A percentile compares a stretch with the other conserved stretches of the same genome.
Evolutionary conservation across 2,797 vertebrate species (phyloP).

Genomic region (Telmatherina bonti): DNA sequence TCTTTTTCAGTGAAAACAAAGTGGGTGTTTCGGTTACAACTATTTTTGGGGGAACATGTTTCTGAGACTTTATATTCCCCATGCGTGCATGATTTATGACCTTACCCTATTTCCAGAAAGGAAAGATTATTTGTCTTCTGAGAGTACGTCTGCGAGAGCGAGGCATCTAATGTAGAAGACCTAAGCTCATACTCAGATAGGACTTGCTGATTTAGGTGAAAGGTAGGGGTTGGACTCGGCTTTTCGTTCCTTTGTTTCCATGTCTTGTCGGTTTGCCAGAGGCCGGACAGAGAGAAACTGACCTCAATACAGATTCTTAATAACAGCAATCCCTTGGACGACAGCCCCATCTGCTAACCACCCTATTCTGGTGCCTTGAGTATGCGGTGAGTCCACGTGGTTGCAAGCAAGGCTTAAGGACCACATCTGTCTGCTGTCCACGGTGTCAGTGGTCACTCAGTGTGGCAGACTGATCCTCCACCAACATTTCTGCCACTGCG

Average conservation of each 20-base stretch:
- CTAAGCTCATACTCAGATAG: slow-evolving; percentile 26
- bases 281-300: slow-evolving; percentile 67
- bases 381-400: slow-evolving; percentile 48
- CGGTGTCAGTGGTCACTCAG: slow-evolving; percentile 70
- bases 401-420: slow-evolving; percentile 72
- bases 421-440: slow-evolving; percentile 73
- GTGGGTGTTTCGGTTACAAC: slow-evolving; percentile 53
- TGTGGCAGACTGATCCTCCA: slow-evolving; percentile 58
- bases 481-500: slow-evolving; percentile 30
- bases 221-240: slow-evolving; percentile 35
- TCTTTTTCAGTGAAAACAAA: slow-evolving; percentile 59
- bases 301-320: slow-evolving; percentile 81
- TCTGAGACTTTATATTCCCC: slow-evolving; percentile 63
- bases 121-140: slow-evolving; percentile 76
- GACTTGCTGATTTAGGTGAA: slow-evolving; percentile 54
- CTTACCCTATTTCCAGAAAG: slow-evolving; percentile 76
- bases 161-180: slow-evolving; percentile 45
- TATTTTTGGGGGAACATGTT: slow-evolving; percentile 68
- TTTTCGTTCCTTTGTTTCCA: slow-evolving; percentile 48
- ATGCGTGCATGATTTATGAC: slow-evolving; percentile 75
- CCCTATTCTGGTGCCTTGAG: slow-evolving; percentile 35
- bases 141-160: slow-evolving; percentile 50
- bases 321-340: slow-evolving; percentile 75
- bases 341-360: slow-evolving; percentile 48
- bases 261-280: slow-evolving; percentile 46